Base-by-base conservation (phyloP, 2,113 vertebrate species). In the Austrofundulus limnaeus region DNA sequence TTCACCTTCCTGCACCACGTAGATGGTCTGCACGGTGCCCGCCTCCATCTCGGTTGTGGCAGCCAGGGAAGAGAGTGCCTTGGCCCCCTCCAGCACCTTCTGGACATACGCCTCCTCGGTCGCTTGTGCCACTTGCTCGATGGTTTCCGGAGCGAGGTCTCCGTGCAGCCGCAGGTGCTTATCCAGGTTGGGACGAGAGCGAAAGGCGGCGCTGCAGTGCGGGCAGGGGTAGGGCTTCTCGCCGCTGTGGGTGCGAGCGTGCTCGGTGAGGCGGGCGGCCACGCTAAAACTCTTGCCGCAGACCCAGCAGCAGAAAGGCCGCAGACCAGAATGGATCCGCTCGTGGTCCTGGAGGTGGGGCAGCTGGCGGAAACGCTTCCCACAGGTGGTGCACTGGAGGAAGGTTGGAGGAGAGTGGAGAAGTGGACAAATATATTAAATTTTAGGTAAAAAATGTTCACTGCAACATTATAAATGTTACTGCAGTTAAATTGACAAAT, bases 321-420 rank as follows among this genome's bases (percentile, higher is more conserved):
- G 87, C 82, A 87, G 65, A 1, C 92, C 92, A 1, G 87, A 89
- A 83, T 93, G 92, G 81, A 92, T 93, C 21, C 92, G 91, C 88
- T 93, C 92, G 3, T 93, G 92, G 75, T 93, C 92, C 85, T 92
- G 91, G 61, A 93, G 86, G 58, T 93, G 92, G 19, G 92, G 92
- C 47, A 93, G 86, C 81, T 93, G 92, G 48, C 92, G 90, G 80
- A 93, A 93, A 45, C 92, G 85, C 78, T 93, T 93, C 23, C 90
- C 86, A 58, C 92, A 93, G 1, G 85, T 82, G 60, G 77, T 1
- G 64, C 92, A 93, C 92, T 93, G 70, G 28, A 21, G 63, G 49
- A 45, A 24, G 59, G 19, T 25, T 5, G 21, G 51, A 11, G 31
- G 61, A 41, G 11, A 12, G 47, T 12, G 28, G 48, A 47, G 31